Evolutionary conservation across 2,888 invertebrate species (phyloP), one percentile per base, ranked within the genome.

Genomic region (Monochamus alternatus): DNA sequence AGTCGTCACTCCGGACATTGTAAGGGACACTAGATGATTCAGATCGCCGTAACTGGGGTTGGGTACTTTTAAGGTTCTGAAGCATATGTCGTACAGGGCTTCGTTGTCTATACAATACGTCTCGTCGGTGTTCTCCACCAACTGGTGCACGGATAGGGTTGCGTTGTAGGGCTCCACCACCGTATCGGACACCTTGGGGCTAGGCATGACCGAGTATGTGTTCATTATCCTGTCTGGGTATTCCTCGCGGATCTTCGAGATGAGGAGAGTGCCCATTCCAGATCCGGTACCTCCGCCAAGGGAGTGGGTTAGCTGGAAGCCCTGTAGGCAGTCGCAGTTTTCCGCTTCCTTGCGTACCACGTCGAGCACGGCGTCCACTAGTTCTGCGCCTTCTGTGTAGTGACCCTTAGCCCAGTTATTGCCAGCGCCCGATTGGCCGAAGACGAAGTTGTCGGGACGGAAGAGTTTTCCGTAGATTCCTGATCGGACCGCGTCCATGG

Each of bases 211-310:
- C 78, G 97, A 97, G 91, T 97, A 98, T 87, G 97, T 98, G 92
- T 96, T 97, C 98, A 98, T 98, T 85, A 98, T 98, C 91, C 98
- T 95, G 91, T 98, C 98, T 83, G 98, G 98, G 89, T 98, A 98
- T 91, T 98, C 98, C 91, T 98, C 98, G 85, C 98, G 94, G 90
- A 98, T 98, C 91, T 98, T 98, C 82, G 97, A 97, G 87, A 98
- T 98, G 81, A 98, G 93, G 76, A 98, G 92, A 77, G 98, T 98
- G 84, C 98, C 98, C 94, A 95, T 93, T 55, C 98, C 98, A 86
- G 97, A 97, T 31, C 98, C 98, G 87, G 98, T 98, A 86, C 98
- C 98, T 86, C 98, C 98, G 77, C 98, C 97, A 83, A 98, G 93
- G 7, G 97, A 98, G 90, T 97, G 97, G 65, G 96, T 95, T 82